Evolutionary conservation across 2,797 vertebrate species (phyloP).

Genomic region (Rhinichthys osculus): DNA sequence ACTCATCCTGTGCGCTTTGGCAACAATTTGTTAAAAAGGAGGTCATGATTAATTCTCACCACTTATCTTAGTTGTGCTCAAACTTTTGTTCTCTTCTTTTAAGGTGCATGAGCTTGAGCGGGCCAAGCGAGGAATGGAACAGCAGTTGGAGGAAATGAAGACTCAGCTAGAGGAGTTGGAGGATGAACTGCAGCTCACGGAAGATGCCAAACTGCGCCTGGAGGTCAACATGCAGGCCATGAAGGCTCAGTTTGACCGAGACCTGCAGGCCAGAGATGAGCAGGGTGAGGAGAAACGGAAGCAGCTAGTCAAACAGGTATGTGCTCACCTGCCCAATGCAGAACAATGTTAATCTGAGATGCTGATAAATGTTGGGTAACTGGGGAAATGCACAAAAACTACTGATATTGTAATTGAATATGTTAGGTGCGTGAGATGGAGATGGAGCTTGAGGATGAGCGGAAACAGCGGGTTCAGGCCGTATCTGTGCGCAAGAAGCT

Average conservation of each 20-base stretch:
- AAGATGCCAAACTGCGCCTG: conserved; percentile 94
- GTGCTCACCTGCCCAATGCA: conserved; percentile 61
- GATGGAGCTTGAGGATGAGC: conserved; percentile 91
- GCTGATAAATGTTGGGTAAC: conserved; percentile 25
- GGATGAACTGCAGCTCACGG: conserved; percentile 94
- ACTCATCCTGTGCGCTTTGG: neutral
- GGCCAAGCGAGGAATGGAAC: conserved; percentile 90
- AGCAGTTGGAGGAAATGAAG: conserved; percentile 96
- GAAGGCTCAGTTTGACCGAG: conserved; percentile 95
- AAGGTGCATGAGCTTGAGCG: conserved; percentile 98
- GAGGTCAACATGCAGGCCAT: conserved; percentile 99
- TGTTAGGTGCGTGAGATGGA: conserved; percentile 95
- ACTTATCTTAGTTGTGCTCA: neutral
- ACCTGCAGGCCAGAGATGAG: conserved; percentile 91
- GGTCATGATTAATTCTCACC: neutral
- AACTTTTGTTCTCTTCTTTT: neutral
- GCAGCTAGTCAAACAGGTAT: conserved; percentile 91
- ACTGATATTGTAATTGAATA: neutral
- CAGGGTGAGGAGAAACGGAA: conserved; percentile 95
- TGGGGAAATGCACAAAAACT: neutral
- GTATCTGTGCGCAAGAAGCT: conserved; percentile 91
- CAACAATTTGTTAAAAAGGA: neutral
- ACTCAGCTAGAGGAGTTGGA: conserved; percentile 95
- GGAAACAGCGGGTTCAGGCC: conserved; percentile 87
- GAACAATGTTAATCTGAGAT: conserved; percentile 48